phyloP scores from a whole-genome alignment of 2,797 vertebrate species.

The Sebastes cheni region DNA sequence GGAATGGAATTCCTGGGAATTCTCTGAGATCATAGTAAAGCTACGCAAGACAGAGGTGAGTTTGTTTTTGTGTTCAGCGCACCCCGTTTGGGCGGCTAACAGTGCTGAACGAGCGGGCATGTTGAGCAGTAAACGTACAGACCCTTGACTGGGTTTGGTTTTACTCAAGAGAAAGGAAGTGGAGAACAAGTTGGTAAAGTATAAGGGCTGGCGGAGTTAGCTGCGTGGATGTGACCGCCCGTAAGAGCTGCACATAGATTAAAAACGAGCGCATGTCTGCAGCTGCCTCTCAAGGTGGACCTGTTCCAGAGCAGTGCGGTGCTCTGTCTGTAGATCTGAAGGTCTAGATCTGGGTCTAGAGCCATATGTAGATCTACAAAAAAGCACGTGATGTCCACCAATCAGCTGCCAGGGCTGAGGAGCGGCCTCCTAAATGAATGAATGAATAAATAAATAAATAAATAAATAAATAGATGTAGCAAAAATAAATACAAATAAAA shows the following conservation, averaged over 20 bases:
- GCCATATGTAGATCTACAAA: too few species aligned
- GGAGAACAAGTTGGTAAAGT: too few species aligned
- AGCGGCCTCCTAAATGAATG: conserved; percentile 4
- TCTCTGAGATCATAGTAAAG: too few species aligned
- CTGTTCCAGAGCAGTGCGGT: too few species aligned
- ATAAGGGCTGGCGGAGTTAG: background rate
- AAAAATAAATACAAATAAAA: too few species aligned
- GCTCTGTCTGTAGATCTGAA: too few species aligned
- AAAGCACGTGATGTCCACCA: conserved; percentile 5
- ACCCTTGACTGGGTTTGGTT: fast-evolving
- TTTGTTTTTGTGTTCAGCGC: background rate
- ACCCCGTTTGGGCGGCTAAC: background rate
- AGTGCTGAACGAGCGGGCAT: fast-evolving
- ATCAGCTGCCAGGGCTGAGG: conserved; percentile 23
- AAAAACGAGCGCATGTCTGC: background rate
- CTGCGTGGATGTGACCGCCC: background rate
- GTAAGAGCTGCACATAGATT: fast-evolving
- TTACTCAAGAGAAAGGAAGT: background rate
- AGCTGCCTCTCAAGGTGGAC: too few species aligned
- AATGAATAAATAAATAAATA: too few species aligned
- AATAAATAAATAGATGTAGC: too few species aligned
- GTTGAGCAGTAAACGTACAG: background rate
- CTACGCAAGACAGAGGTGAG: too few species aligned
- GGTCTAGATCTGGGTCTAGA: too few species aligned
- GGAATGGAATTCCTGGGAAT: too few species aligned